A percentile compares a stretch with the other conserved stretches of the same genome.
Conservation (phyloP, 2,797 vertebrate genomes). For the Enteromius thamalakanensis region DNA sequence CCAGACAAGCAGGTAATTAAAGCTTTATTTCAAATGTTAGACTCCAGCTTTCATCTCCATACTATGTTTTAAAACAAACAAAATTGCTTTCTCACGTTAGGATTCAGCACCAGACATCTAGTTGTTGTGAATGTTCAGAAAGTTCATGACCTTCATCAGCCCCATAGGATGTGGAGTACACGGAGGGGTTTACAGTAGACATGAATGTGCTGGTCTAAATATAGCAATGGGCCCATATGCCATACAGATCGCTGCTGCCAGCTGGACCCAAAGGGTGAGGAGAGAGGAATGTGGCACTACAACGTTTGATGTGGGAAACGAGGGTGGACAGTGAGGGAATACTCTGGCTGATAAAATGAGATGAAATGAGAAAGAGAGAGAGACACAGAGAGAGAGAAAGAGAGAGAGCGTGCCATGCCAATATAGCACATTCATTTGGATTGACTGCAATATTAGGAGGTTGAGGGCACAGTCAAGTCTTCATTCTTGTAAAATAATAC, state of each 20-base stretch:
- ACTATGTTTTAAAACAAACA: no score
- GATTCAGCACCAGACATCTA: background rate
- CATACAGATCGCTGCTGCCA: conserved; percentile 36
- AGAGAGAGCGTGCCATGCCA: background rate
- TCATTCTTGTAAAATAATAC: conserved; percentile 47
- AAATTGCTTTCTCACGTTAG: background rate
- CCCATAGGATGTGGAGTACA: conserved; percentile 13
- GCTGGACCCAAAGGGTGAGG: conserved; percentile 41
- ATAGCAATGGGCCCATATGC: conserved; percentile 41
- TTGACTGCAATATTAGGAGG: conserved; percentile 45
- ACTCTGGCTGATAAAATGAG: conserved; percentile 3
- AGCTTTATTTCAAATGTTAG: conserved; percentile 58
- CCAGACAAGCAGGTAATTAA: conserved; percentile 56
- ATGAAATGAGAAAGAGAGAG: background rate
- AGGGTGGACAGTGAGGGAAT: conserved; percentile 47
- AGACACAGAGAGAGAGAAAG: background rate
- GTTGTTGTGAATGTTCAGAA: background rate
- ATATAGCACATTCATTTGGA: conserved; percentile 36
- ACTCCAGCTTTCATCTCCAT: conserved; percentile 10
- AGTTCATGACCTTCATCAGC: conserved; percentile 37
- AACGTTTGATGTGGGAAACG: conserved; percentile 31
- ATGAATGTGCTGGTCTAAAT: conserved; percentile 27
- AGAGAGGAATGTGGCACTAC: conserved; percentile 40
- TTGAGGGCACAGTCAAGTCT: conserved; percentile 28
- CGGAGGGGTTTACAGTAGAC: conserved; percentile 17